These are phyloP conservation scores for Sitta carolinensis DNA, from an alignment of 2,797 vertebrate genomes.

Conservation along the genomic window DNA sequence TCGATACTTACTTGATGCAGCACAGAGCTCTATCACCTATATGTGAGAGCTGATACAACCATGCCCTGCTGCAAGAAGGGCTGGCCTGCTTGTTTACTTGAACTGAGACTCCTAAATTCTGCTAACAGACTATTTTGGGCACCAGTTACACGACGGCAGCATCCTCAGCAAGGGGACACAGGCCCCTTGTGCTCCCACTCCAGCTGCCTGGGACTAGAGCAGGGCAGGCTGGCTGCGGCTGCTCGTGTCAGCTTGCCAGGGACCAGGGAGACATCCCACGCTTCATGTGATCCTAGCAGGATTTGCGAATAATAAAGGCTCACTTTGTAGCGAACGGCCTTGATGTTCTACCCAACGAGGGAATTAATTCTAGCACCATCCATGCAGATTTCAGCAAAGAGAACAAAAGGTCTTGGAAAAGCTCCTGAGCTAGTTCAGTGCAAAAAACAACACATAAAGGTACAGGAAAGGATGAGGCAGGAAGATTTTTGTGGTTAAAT, in stretches of 20 bases:
- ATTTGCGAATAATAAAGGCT: background rate
- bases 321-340: background rate
- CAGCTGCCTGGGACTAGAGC: background rate
- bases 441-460: background rate
- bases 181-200: background rate
- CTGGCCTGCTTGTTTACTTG: background rate
- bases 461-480: background rate
- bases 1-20: background rate
- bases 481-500: background rate
- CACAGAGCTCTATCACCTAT: background rate
- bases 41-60: background rate
- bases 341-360: accelerated
- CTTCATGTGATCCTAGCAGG: background rate
- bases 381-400: accelerated
- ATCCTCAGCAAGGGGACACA: accelerated
- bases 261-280: background rate
- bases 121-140: background rate
- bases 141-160: accelerated
- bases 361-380: background rate
- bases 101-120: background rate
- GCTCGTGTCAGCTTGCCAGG: background rate
- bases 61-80: background rate
- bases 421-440: background rate
- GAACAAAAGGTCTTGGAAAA: background rate
- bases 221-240: background rate